Evolutionary conservation across 2,888 invertebrate species (phyloP).

Genomic region (Nephrotoma guestfalica): DNA sequence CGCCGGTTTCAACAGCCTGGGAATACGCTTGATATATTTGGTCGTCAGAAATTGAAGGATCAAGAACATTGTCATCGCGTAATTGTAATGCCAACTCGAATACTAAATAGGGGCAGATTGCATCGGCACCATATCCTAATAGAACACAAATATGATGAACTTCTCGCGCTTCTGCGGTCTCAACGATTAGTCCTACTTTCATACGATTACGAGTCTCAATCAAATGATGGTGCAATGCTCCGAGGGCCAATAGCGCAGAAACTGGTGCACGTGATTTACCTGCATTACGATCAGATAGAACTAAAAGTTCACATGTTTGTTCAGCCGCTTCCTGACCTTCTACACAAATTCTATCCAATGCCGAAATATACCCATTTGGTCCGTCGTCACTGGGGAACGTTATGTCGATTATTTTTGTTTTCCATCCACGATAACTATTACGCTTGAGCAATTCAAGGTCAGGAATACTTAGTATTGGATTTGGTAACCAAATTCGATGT

Average conservation of each 20-base stretch:
- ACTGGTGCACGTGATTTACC: slow-evolving; percentile 52
- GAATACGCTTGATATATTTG: slow-evolving; percentile 77
- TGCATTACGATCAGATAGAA: slow-evolving; percentile 67
- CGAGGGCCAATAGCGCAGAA: slow-evolving; percentile 72
- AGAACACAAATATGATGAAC: slow-evolving; percentile 94
- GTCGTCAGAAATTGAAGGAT: slow-evolving; percentile 58
- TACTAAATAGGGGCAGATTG: slow-evolving; percentile 92
- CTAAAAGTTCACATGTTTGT: slow-evolving; percentile 65
- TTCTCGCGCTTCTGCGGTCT: slow-evolving; percentile 91
- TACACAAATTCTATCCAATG: slow-evolving; percentile 63
- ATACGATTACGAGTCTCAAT: slow-evolving; percentile 90
- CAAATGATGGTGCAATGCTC: slow-evolving; percentile 89
- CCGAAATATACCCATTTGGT: slow-evolving; percentile 55
- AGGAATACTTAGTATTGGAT: slow-evolving; percentile 84
- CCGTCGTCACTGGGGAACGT: slow-evolving; percentile 71
- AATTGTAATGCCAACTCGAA: slow-evolving; percentile 84
- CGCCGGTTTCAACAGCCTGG: slow-evolving; percentile 80
- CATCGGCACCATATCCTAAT: slow-evolving; percentile 93
- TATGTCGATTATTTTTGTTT: slow-evolving; percentile 70
- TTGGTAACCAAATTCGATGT: slow-evolving; percentile 80
- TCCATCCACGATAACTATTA: slow-evolving; percentile 79
- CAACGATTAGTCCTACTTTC: slow-evolving; percentile 89
- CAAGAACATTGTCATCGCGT: slow-evolving; percentile 73
- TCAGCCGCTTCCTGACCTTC: slow-evolving; percentile 70
- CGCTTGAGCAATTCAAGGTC: slow-evolving; percentile 80